These are phyloP conservation scores for human DNA, from an alignment of 2,113 vertebrate genomes.

Conservation along the genomic window DNA sequence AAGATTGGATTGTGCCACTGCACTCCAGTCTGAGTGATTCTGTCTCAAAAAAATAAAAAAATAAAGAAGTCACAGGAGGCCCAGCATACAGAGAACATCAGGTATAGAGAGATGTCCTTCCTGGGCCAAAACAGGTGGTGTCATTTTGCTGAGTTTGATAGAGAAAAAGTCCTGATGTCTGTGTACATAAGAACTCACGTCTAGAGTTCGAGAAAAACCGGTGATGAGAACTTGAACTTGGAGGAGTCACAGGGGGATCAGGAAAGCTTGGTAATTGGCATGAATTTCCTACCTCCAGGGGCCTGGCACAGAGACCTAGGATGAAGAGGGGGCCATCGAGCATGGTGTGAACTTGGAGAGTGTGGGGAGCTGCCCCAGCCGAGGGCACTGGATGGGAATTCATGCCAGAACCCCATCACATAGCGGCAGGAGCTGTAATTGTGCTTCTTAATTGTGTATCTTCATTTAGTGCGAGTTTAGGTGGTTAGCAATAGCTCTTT, in stretches of 20 bases:
- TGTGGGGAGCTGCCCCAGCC: not conserved
- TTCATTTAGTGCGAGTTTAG: not conserved
- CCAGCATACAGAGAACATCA: not conserved
- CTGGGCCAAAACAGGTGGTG: not conserved
- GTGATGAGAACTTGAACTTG: not conserved
- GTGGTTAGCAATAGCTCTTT: not conserved
- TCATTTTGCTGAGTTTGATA: not conserved
- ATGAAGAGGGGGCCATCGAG: not conserved
- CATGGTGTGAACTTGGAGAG: not conserved
- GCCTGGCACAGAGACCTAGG: not conserved
- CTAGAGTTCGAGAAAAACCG: not conserved
- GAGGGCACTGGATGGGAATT: not conserved
- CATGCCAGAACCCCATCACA: not conserved
- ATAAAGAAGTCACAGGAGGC: not conserved
- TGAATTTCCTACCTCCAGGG: not conserved
- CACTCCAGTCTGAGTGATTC: not conserved
- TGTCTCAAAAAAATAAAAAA: too few species aligned
- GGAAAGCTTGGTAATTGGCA: not conserved
- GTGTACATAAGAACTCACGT: not conserved
- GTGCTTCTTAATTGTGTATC: not conserved
- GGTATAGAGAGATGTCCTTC: not conserved
- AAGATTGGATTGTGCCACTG: too few species aligned
- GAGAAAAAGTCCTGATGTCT: not conserved
- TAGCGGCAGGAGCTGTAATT: not conserved
- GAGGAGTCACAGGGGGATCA: not conserved